Base-by-base conservation (phyloP, 1,140 invertebrate species). In the Drosophila nigrodunni region DNA sequence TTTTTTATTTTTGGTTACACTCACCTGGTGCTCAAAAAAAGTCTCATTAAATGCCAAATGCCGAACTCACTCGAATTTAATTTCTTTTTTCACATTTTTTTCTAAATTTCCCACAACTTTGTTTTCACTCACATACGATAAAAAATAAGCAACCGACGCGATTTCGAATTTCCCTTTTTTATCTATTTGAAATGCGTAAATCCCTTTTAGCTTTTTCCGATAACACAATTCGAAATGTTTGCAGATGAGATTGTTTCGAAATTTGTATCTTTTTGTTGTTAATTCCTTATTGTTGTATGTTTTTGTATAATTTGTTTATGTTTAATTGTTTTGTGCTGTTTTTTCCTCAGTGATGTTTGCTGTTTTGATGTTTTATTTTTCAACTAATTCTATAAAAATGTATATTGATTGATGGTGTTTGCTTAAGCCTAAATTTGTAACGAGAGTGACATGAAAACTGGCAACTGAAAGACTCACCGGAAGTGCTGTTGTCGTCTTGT, bases 141-240 rank as follows among this genome's bases (percentile, higher is more conserved):
- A 43, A 9, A 10, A 9, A 39, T 37, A 39, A 69, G 47, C 18
- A 58, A 80, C 78, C 85, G 85, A 76, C 85, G 71, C 78, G 50
- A 52, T 21, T 49, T 30, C 5, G 21, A 34, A 62, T 18, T 44
- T 30, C 25, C 25, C 25, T 30, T 25, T 25, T 25, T 25, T 25
- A 1, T 25, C 44, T 25, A 34, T 41, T 41, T 89, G 78, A 91
- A 89, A 82, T 76, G 77, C 82, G 74, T 86, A 86, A 92, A 92
- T 89, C 91, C 91, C 91, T 90, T 91, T 92, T 92, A 79, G 87
- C 82, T 92, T 92, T 92, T 92, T 92, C 91, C 91, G 91, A 92
- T 91, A 82, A 85, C 88, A 74, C 59, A 74, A 78, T 80, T 80
- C 76, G 72, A 80, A 80, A 80, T 71, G 37, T 62, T 62, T 76